These are phyloP conservation scores for Thermophis baileyi DNA, from an alignment of 2,113 vertebrate genomes.

Conservation along the genomic window DNA sequence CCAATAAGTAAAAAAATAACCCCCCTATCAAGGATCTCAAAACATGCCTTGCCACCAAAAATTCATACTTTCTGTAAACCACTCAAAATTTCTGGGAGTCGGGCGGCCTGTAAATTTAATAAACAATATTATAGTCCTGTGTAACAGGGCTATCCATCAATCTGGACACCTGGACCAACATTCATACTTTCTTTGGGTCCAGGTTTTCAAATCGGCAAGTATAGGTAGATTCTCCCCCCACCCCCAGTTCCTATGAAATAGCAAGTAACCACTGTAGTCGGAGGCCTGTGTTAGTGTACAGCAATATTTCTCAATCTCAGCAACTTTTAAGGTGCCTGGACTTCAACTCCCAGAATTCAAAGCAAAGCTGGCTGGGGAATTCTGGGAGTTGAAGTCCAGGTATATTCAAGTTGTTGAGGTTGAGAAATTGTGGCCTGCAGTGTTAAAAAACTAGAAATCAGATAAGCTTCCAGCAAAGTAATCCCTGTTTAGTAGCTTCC, in stretches of 20 bases:
- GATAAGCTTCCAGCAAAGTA: neutral
- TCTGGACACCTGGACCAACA: neutral
- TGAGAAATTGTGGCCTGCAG: neutral
- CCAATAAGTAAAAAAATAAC: neutral
- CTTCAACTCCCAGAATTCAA: neutral
- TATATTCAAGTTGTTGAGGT: neutral
- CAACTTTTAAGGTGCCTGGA: neutral
- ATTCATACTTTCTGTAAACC: neutral
- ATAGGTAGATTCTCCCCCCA: accelerated
- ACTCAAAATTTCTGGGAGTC: neutral
- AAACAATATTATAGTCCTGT: neutral
- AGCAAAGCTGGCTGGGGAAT: neutral
- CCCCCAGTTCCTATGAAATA: neutral
- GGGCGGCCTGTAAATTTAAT: neutral
- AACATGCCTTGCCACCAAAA: neutral
- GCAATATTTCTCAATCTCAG: neutral
- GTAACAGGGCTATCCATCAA: neutral
- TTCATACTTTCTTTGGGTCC: neutral
- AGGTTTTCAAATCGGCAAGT: neutral
- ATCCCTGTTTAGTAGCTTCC: neutral
- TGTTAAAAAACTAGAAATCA: neutral
- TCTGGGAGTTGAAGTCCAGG: neutral
- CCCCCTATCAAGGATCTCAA: neutral
- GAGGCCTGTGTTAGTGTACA: neutral
- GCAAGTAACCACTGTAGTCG: neutral